These are phyloP conservation scores for Clarias fuscus DNA, from an alignment of 2,797 vertebrate species.

Conservation along the genomic window DNA sequence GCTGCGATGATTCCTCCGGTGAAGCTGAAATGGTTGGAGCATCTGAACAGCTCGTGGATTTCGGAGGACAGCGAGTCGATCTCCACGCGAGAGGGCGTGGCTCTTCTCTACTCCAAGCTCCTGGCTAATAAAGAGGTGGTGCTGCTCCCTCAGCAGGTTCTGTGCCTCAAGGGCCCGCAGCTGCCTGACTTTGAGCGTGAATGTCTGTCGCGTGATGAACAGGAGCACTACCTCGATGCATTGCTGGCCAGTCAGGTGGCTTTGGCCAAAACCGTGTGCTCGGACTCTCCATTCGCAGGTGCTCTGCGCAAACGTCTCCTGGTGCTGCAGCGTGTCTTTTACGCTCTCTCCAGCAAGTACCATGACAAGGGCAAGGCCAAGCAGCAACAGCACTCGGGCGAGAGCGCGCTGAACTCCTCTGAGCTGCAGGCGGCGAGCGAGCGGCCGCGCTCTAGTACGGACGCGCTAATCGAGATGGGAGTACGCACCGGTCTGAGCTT, in stretches of 20 bases:
- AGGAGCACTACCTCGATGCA: conserved; percentile 97
- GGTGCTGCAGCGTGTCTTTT: conserved; percentile 95
- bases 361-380: conserved; percentile 97
- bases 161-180: conserved; percentile 97
- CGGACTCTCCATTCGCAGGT: conserved; percentile 93
- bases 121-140: conserved; percentile 95
- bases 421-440: conserved; percentile 93
- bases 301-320: conserved; percentile 91
- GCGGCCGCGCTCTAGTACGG: conserved; percentile 92
- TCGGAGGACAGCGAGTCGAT: conserved; percentile 98
- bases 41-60: conserved; percentile 98
- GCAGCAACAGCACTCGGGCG: conserved; percentile 93
- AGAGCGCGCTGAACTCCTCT: conserved; percentile 85
- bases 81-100: conserved; percentile 92
- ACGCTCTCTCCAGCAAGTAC: conserved; percentile 97
- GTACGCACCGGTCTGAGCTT: conserved; percentile 95
- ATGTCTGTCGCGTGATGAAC: conserved; percentile 94
- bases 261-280: conserved; percentile 97
- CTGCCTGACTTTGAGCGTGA: conserved; percentile 97
- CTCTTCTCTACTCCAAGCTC: conserved; percentile 88
- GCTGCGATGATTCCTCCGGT: conserved; percentile 95
- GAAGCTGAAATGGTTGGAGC: conserved; percentile 98
- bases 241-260: conserved; percentile 95
- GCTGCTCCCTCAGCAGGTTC: conserved; percentile 93
- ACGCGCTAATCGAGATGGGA: conserved; percentile 98